Evolutionary conservation across 2,797 vertebrate species (phyloP).

Genomic region (Poeciliopsis presidionis): DNA sequence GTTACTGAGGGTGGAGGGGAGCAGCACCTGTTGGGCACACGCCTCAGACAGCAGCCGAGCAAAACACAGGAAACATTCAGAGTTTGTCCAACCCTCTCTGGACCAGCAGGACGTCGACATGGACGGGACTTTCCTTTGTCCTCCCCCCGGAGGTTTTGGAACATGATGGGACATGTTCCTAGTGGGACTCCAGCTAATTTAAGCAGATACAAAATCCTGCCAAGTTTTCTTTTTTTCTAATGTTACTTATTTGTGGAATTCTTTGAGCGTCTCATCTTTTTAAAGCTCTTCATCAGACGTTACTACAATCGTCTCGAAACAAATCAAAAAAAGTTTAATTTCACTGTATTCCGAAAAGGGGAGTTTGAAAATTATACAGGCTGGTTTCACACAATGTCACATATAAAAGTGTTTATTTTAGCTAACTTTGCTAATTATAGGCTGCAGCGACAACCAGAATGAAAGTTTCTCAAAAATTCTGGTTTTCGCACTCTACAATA

Average conservation of each 20-base stretch:
- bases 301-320: not conserved
- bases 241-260: not conserved
- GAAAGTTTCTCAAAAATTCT: not conserved
- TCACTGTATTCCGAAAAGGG: not conserved
- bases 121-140: conserved; percentile 34
- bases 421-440: not conserved
- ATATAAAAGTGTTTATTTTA: not conserved
- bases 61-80: conserved; percentile 30
- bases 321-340: not conserved
- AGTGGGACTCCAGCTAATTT: conserved; percentile 12
- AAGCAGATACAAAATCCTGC: not conserved
- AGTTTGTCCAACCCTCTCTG: conserved; percentile 32
- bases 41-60: conserved; percentile 52
- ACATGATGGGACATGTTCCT: conserved; percentile 38
- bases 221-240: not conserved
- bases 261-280: not conserved
- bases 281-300: not conserved
- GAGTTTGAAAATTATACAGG: not conserved
- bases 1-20: conserved; percentile 41
- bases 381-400: not conserved
- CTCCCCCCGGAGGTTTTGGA: conserved; percentile 10
- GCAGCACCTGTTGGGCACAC: conserved; percentile 77
- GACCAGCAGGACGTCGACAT: conserved; percentile 16
- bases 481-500: not conserved
- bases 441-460: not conserved